Conservation (phyloP, 2,888 invertebrate genomes). For the Chalcosyrphus nemorum region DNA sequence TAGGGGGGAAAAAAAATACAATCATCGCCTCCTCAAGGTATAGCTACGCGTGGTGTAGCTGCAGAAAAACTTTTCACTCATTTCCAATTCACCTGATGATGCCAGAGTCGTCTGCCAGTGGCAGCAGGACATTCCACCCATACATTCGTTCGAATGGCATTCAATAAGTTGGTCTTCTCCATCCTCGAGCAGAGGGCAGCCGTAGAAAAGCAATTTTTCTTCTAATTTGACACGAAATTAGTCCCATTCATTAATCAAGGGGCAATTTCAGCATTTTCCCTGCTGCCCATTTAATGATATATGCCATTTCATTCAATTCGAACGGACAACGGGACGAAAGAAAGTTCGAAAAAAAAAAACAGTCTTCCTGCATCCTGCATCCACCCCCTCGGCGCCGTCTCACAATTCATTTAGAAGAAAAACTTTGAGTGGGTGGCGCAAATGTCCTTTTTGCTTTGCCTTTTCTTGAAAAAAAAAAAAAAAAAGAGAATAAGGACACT, state of each 20-base stretch:
- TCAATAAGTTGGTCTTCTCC: constrained; percentile 72
- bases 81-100: constrained; percentile 72
- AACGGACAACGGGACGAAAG: constrained; percentile 30
- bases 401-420: constrained; percentile 61
- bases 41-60: background rate
- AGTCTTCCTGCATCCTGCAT: background rate
- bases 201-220: constrained; percentile 65
- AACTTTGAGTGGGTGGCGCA: constrained; percentile 43
- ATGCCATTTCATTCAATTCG: constrained; percentile 68
- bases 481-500: background rate
- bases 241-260: constrained; percentile 73
- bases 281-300: constrained; percentile 70
- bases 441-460: background rate
- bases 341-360: constrained; percentile 60
- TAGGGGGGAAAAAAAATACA: constrained; percentile 52
- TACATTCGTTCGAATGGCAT: constrained; percentile 52
- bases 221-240: constrained; percentile 73
- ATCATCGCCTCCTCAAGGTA: constrained; percentile 45
- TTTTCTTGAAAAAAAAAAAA: constrained; percentile 7
- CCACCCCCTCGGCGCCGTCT: background rate
- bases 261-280: constrained; percentile 67
- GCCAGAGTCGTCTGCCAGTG: constrained; percentile 37
- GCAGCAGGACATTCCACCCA: constrained; percentile 36
- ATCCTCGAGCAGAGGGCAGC: background rate
- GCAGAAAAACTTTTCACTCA: constrained; percentile 63